A percentile compares a stretch with the other conserved stretches of the same genome.
phyloP scores from a whole-genome alignment of 2,797 vertebrate species.

The Cyclopterus lumpus region DNA sequence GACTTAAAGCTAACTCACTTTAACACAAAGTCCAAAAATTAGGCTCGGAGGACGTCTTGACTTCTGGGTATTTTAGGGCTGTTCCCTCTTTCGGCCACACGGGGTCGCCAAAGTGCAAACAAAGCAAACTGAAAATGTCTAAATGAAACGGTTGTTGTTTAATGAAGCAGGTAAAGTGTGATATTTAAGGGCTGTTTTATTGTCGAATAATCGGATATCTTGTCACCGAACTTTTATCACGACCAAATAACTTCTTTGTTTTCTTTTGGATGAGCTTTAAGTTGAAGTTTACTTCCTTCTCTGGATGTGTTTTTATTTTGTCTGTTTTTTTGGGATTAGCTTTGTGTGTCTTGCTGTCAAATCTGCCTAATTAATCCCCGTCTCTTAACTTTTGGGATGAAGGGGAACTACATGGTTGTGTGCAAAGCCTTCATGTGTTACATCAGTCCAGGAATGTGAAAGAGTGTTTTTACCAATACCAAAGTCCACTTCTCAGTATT shows the following conservation, averaged over 20 bases:
- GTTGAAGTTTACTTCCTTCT: not conserved
- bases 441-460: not conserved
- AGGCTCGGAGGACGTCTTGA: too few relatives aligned
- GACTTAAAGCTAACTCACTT: not conserved
- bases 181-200: not conserved
- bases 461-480: not conserved
- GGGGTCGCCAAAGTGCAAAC: slow-evolving; percentile 18
- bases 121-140: not conserved
- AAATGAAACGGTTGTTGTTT: not conserved
- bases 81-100: slow-evolving; percentile 19
- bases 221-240: not conserved
- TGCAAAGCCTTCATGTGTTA: not conserved
- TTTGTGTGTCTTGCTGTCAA: not conserved
- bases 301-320: too few relatives aligned
- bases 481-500: not conserved
- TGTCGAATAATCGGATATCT: not conserved
- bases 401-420: not conserved
- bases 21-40: not conserved
- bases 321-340: too few relatives aligned
- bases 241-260: not conserved
- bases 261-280: slow-evolving; percentile 6
- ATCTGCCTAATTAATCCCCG: not conserved
- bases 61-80: not conserved
- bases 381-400: not conserved
- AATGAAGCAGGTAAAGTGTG: not conserved